Evolutionary conservation across 2,797 vertebrate genomes (phyloP), one percentile per base, ranked within the genome.

Genomic region (Coregonus sp.): DNA sequence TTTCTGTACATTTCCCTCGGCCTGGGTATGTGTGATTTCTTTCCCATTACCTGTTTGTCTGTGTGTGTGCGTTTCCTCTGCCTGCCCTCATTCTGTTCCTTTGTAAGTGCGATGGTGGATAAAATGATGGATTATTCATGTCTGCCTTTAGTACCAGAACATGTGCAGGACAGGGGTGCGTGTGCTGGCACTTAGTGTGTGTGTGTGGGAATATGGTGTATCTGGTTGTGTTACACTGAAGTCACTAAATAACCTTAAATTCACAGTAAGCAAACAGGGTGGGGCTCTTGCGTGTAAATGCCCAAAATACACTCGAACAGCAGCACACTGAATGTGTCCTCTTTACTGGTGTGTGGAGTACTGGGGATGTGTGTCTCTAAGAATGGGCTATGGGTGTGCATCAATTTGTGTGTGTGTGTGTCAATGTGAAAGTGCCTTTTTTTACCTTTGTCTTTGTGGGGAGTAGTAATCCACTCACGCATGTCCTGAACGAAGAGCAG

Each of bases 351-450:
- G 47, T 35, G 71, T 65, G 71, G 40, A 69, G 80, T 76, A n/a
- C 67, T 40, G 51, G 72, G 80, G 52, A 77, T 61, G 25, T 79
- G 77, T 77, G 29, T 73, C 73, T 25, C 9, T 73, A 74, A 79
- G 72, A 37, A 80, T 74, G 74, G 76, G 79, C 80, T 85, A 16
- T 61, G 80, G 52, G 76, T 86, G 86, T 40, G 20, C 72, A 69
- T 61, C 82, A 79, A 85, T 83, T 82, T 83, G 75, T 77, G 75
- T n/a, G n/a, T n/a, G n/a, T n/a, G n/a, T 76, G 68, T 76, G 50
- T 77, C 80, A 87, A 85, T 86, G 91, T 90, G 92, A 95, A 98
- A 98, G 98, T 99, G 98, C 98, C 98, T 99, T 67, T 67, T 91
- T 89, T 91, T 89, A 72, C 67, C 81, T 82, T 82, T 54, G 80